Evolutionary conservation across 1,140 invertebrate genomes (phyloP), one percentile per base, ranked within the genome.

Genomic region (Archivesica marissinica): DNA sequence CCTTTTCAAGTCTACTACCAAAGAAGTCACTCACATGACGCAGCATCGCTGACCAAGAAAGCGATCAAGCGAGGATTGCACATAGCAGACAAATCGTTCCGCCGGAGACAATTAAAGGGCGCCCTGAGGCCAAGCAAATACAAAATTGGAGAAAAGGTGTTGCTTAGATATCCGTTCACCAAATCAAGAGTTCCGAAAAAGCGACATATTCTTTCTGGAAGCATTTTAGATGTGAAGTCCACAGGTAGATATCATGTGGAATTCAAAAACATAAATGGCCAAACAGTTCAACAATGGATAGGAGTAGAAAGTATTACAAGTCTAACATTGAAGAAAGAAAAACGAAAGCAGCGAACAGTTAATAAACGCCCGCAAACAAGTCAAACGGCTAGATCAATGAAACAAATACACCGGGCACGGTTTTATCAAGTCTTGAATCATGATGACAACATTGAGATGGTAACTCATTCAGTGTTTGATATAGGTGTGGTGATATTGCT

Each of bases 1-100:
- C 70, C 70, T n/a, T 75, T 75, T 75, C 30, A 75, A 75, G 70
- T 35, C n/a, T 54, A 75, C 33, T 30, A 33, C 23, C 7, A 28
- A 23, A 50, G 70, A 17, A 33, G 44, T 15, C 70, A 75, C 33
- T 15, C 13, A 6, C 23, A 30, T 17, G 35, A 17, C 9, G 35
- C n/a, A 15, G 39, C 41, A 44, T 15, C 30, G 11, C 44, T 15
- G 9, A 72, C n/a, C 1, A 47, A 47, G 64, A 44, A 68, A 68
- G 44, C 64, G 1, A 68, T 68, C 23, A n/a, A 44, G 35, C 6
- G 64, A 68, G n/a, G n/a, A n/a, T n/a, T n/a, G n/a, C n/a, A n/a
- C n/a, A n/a, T n/a, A n/a, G 38, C 38, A 66, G 39, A 66, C 39
- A 66, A n/a, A 66, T 33, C 28, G 25, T 47, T 1, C 9, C 17